Conservation (phyloP, 2,888 invertebrate species). For the Athalia cordata region DNA sequence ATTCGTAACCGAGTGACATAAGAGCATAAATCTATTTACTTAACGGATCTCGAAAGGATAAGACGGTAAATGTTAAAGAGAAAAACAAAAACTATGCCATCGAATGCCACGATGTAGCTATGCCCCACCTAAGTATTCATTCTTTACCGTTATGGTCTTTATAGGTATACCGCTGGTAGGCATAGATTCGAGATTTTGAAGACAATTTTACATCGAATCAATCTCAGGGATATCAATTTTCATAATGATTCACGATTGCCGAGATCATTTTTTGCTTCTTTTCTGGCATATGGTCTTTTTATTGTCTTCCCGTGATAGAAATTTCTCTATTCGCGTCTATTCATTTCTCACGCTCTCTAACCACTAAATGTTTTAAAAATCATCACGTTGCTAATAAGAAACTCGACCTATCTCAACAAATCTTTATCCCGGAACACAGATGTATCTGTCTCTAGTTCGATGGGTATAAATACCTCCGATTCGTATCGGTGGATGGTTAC, state of each 20-base stretch:
- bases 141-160: neutral
- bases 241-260: too few relatives aligned
- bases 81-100: constrained; percentile 18
- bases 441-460: too few relatives aligned
- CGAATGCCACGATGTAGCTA: neutral
- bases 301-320: too few relatives aligned
- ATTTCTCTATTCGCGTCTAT: too few relatives aligned
- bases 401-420: constrained; percentile 34
- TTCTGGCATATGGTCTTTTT: too few relatives aligned
- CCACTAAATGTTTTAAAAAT: neutral
- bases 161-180: neutral
- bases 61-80: constrained; percentile 9
- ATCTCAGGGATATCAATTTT: too few relatives aligned
- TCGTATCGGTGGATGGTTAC: neutral
- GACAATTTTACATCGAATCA: too few relatives aligned
- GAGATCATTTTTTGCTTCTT: too few relatives aligned
- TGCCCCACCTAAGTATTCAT: neutral
- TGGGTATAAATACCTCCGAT: neutral
- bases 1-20: constrained; percentile 38
- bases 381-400: neutral
- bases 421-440: too few relatives aligned
- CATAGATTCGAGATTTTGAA: too few relatives aligned
- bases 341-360: too few relatives aligned
- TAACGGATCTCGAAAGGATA: constrained; percentile 21
- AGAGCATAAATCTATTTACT: constrained; percentile 34